Base-by-base conservation (phyloP, 2,888 invertebrate species). In the Spialia ferax region DNA sequence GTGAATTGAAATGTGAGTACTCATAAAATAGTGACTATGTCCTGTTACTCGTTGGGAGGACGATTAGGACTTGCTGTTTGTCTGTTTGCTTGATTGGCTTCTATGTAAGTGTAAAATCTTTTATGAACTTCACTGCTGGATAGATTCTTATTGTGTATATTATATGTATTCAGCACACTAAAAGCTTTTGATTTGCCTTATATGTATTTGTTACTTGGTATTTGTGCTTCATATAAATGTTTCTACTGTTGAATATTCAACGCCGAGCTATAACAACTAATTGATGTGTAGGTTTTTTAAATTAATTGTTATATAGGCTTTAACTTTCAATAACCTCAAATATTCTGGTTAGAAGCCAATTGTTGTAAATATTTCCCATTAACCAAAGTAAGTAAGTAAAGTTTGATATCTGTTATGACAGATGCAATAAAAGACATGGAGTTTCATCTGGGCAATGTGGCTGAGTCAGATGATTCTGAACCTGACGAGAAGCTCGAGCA, bases 401-500 rank as follows among this genome's bases (percentile, higher is more conserved):
- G 18, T 45, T 20, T 48, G 2, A 50, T 50, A 22, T 22, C 11
- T 45, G 45, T 18, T 45, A 4, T 48, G 8, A 23, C 75, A 81
- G 84, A 82, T 65, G 70, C 76, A 10, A 73, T 82, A 45, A 84
- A 82, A 74, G 83, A 82, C 45, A 73, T 85, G 26, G 83, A 86
- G 50, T 77, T 81, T 32, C 88, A 85, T 63, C 35, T 72, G 11
- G 42, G 65, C 20, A 65, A 96, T 18, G 94, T 97, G 13, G 95
- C 96, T 38, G 97, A 97, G 81, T 97, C 97, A 0, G 97, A 97
- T 71, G 97, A 97, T 79, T 97, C 97, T 0, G 97, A 97, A 76
- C 94, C 96, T 0, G 97, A 97, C 79, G 97, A 97, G 75, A 95
- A 97, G 70, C 87, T 97, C 0, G 97, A 96, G 72, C 95, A 94